Percentiles rank a stretch among this genome's conserved stretches.
These are phyloP conservation scores for Nixonia krombeini DNA, from an alignment of 1,140 invertebrate species.

Conservation along the genomic window DNA sequence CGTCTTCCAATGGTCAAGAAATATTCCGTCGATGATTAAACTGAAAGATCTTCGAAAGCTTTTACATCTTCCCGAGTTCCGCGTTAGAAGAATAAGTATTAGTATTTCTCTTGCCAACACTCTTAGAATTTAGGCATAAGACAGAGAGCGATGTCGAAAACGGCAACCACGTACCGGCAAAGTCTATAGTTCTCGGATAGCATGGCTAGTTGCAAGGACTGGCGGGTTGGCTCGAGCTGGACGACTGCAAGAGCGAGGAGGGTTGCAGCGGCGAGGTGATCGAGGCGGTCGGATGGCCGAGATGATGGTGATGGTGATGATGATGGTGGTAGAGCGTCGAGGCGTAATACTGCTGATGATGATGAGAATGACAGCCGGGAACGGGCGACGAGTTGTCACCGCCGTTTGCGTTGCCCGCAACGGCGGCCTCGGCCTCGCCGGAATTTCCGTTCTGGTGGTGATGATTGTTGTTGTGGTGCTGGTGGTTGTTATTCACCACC, in stretches of 20 bases:
- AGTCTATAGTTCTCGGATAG: background rate
- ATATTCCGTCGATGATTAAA: too few relatives aligned
- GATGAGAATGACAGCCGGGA: constrained; percentile 51
- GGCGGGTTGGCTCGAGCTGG: constrained; percentile 57
- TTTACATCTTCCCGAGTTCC: too few relatives aligned
- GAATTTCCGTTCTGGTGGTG: constrained; percentile 33
- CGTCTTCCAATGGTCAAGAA: too few relatives aligned
- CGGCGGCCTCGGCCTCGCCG: constrained; percentile 17
- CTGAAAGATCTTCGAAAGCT: too few relatives aligned
- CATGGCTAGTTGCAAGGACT: constrained; percentile 65
- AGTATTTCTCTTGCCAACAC: too few relatives aligned
- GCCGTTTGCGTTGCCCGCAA: constrained; percentile 30
- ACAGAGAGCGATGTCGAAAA: too few relatives aligned
- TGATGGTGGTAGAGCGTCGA: constrained; percentile 67
- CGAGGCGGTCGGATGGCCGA: constrained; percentile 46
- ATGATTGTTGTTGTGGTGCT: constrained; percentile 34
- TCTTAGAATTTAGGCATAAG: too few relatives aligned
- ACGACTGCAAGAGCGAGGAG: constrained; percentile 54
- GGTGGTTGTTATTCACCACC: constrained; percentile 51
- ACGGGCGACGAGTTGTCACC: constrained; percentile 19
- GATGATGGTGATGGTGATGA: constrained; percentile 67
- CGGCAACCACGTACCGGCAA: background rate
- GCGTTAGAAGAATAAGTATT: too few relatives aligned
- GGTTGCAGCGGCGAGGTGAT: constrained; percentile 48
- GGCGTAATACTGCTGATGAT: constrained; percentile 70